These are phyloP conservation scores for Percopsis omiscomaycus DNA, from an alignment of 2,797 vertebrate genomes.

Conservation along the genomic window DNA sequence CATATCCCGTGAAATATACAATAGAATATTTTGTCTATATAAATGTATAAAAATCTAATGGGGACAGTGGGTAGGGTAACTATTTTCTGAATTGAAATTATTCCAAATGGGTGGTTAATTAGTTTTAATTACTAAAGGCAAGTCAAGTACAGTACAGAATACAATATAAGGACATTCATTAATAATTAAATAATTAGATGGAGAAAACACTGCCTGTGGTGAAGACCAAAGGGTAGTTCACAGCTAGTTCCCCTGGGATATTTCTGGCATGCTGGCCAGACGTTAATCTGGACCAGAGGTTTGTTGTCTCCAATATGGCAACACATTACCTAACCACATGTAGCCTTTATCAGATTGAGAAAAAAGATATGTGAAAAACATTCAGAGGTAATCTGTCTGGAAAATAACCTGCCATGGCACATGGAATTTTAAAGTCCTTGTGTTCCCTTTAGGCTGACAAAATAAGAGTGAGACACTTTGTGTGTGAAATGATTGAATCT, in stretches of 20 bases:
- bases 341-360: conserved; percentile 23
- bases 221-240: conserved; percentile 33
- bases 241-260: conserved; percentile 31
- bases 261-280: conserved; percentile 26
- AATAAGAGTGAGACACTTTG: not conserved
- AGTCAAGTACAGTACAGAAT: too few relatives aligned
- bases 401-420: conserved; percentile 35
- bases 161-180: too few relatives aligned
- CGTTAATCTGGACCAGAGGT: conserved; percentile 52
- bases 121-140: too few relatives aligned
- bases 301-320: conserved; percentile 49
- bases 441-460: too few relatives aligned
- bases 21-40: too few relatives aligned
- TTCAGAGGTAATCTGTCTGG: conserved; percentile 25
- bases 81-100: too few relatives aligned
- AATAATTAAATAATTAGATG: conserved; percentile 4
- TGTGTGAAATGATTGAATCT: not conserved
- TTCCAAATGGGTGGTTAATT: too few relatives aligned
- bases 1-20: conserved; percentile 1
- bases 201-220: conserved; percentile 31
- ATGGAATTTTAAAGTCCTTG: not conserved
- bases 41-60: too few relatives aligned
- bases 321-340: conserved; percentile 47
- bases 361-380: conserved; percentile 26
- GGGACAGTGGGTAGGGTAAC: too few relatives aligned